Percentiles rank a stretch among this genome's conserved stretches.
Evolutionary conservation across 2,888 invertebrate genomes (phyloP).

Genomic region (Ectobius pallidus): DNA sequence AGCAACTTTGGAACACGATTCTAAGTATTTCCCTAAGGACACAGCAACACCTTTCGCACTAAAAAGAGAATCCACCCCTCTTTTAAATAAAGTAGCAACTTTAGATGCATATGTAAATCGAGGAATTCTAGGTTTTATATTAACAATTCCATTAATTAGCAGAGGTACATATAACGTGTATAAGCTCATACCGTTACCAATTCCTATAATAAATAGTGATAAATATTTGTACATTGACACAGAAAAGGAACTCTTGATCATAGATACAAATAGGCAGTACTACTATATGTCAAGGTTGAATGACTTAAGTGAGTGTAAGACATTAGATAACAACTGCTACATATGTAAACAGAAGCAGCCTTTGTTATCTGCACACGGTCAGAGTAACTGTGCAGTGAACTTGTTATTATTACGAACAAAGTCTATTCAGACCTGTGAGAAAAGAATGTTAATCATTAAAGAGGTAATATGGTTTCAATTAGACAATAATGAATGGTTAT

Average conservation of each 20-base stretch:
- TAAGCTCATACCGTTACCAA: neutral
- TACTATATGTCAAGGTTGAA: too few relatives aligned
- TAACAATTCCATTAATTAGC: neutral
- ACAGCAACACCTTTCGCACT: too few relatives aligned
- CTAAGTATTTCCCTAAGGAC: neutral
- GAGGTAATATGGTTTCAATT: too few relatives aligned
- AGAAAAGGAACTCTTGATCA: neutral
- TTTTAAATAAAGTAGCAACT: neutral
- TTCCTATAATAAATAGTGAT: neutral
- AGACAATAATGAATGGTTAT: too few relatives aligned
- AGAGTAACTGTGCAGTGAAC: too few relatives aligned
- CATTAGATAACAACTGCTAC: too few relatives aligned
- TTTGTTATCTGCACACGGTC: too few relatives aligned
- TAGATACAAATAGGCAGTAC: neutral
- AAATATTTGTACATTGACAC: neutral
- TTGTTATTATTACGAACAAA: too few relatives aligned
- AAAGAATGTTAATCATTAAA: too few relatives aligned
- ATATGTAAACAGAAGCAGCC: too few relatives aligned
- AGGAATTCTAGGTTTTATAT: neutral
- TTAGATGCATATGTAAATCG: neutral
- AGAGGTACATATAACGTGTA: neutral
- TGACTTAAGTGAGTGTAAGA: too few relatives aligned
- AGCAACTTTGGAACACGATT: neutral
- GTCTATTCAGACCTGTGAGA: too few relatives aligned
- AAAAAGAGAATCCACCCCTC: neutral